Conservation (phyloP, 2,797 vertebrate genomes). For the Salmo trutta region DNA sequence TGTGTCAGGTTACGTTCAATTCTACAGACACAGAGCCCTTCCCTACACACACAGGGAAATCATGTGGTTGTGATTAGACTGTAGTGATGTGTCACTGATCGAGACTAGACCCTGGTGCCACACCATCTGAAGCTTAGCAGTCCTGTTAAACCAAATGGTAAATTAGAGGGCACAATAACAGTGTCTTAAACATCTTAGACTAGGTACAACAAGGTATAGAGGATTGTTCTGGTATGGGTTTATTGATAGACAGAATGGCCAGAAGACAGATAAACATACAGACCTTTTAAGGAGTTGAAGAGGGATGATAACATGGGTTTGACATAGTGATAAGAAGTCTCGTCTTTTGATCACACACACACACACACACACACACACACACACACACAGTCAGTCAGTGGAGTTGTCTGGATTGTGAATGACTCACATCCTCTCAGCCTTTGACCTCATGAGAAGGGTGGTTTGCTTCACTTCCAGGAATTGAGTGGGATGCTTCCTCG, state of each 20-base stretch:
- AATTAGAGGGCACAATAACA: not conserved
- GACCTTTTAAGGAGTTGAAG: not conserved
- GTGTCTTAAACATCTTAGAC: not conserved
- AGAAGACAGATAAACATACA: not conserved
- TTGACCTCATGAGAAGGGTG: slow-evolving; percentile 51
- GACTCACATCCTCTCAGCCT: slow-evolving; percentile 58
- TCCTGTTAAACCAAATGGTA: not conserved
- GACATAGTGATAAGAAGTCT: not conserved
- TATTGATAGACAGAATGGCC: not conserved
- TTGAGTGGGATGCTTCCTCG: slow-evolving; percentile 46
- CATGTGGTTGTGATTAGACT: slow-evolving; percentile 1
- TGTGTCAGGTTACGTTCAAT: slow-evolving; percentile 3
- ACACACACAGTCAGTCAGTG: not conserved
- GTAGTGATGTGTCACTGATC: not conserved
- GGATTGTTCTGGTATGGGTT: not conserved
- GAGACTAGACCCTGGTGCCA: not conserved
- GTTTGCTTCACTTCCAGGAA: slow-evolving; percentile 64
- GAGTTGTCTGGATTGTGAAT: slow-evolving; percentile 12
- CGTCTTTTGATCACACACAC: not conserved
- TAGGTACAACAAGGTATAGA: not conserved
- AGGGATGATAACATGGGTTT: not conserved
- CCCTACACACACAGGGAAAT: slow-evolving; percentile 6
- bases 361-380: slow-evolving; percentile 1
- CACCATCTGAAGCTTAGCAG: not conserved
- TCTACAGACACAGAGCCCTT: slow-evolving; percentile 1